Evolutionary conservation across 2,888 invertebrate genomes (phyloP), one percentile per base, ranked within the genome.

Genomic region (Torymus aiolomorphi): DNA sequence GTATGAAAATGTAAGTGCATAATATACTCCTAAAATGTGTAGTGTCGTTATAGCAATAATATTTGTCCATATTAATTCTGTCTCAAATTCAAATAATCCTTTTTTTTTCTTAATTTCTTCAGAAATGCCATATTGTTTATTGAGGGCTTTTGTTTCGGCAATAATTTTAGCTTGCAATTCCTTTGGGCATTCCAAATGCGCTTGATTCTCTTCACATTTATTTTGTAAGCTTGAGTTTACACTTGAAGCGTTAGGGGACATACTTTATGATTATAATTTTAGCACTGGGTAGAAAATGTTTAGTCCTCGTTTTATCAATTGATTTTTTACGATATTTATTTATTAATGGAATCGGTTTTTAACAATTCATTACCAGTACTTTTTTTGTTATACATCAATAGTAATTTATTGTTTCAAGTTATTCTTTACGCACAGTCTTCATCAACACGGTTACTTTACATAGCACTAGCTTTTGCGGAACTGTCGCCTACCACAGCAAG

Each of bases 11-110:
- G 88, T 85, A 0, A 91, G 0, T 0, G 91, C 80, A 79, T 89
- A 91, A 74, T 91, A 84, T 0, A 92, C 0, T 2, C 90, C 88
- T 0, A 91, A 81, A 0, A 93, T 11, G 83, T 94, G 93, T 62
- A 93, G 87, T 3, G 91, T 14, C 2, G 88, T 86, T 62, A 94
- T 93, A 52, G 90, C 86, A 69, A 93, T 90, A 10, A 92, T 90
- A 85, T 93, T 94, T 42, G 88, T 88, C 94, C 94, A 94, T 84
- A 92, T 92, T 5, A 94, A 90, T 0, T 93, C 92, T 0, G 94
- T 93, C 57, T 92, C 86, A 79, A 94, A 93, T 4, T 92, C 69
- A 76, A 86, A 85, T 3, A 51, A 49, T 12, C 75, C 67, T 12
- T 70, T 76, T 20, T 70, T 69, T n/a, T 18, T 61, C 8, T 31